Base-by-base conservation (phyloP, 2,113 vertebrate genomes). In the Esox niger region DNA sequence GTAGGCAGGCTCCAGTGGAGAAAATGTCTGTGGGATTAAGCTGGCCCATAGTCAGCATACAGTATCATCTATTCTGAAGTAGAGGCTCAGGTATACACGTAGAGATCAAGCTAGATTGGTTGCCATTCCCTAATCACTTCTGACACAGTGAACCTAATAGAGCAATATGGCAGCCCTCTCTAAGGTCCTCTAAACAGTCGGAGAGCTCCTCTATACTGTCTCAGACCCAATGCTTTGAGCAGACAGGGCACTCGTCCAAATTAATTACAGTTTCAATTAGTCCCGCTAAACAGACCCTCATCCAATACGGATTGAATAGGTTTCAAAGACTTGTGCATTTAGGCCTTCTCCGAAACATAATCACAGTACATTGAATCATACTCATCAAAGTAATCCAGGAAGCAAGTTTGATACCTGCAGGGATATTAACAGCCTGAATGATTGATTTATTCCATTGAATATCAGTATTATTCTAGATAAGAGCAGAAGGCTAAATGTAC, bases 211-310 rank as follows among this genome's bases (percentile, higher is more conserved):
- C 32, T 66, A 55, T 55, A 35, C 61, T 68, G 59, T 57, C 46
- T 62, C 56, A 11, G 6, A 49, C 33, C 54, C 69, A 69, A 59
- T 68, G 33, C 9, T 69, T 38, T 58, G 58, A 65, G 66, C 66
- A 57, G 74, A 62, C 57, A 38, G 66, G 58, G 76, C 66, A 62
- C 35, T 54, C 35, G 55, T 26, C 66, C 61, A 77, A 74, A 59
- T 76, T 69, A 81, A 76, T 79, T 74, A 62, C 63, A 64, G 43
- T 62, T 59, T 76, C 69, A 70, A 35, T 38, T 63, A 73, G 62
- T 27, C 60, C 21, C 56, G 55, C 38, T 65, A 72, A 73, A 69
- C 54, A 13, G 57, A 65, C 59, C 64, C 23, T 27, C 27, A 66
- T 78, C 73, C 80, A n/a, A 62, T 64, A 60, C 31, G 32, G 32